A percentile compares a stretch with the other conserved stretches of the same genome.
phyloP scores from a whole-genome alignment of 1,140 invertebrate genomes.

The Leptestheria dahalacensis region DNA sequence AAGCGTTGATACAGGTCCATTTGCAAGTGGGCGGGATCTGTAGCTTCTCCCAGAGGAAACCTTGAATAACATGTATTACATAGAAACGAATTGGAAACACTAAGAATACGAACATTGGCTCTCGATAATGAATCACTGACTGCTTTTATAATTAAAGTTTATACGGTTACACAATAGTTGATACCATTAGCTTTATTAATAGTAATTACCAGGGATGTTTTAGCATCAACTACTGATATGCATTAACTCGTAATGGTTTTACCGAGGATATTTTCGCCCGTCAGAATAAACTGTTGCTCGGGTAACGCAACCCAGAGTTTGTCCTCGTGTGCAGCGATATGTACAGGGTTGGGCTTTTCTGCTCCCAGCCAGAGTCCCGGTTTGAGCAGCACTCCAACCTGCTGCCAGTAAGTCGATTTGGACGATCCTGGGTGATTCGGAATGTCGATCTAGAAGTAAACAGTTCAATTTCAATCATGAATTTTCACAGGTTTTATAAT shows the following conservation, averaged over 20 bases:
- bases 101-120: no score
- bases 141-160: no score
- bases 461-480: no score
- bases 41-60: neutral
- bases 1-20: neutral
- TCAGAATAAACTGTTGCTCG: neutral
- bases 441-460: neutral
- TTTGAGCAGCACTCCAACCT: neutral
- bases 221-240: no score
- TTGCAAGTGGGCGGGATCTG: neutral
- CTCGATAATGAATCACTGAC: no score
- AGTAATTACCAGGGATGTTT: neutral
- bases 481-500: no score
- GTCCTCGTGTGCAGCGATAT: neutral
- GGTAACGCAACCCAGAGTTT: neutral
- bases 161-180: no score
- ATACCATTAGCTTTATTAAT: no score
- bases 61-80: no score
- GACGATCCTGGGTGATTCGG: neutral
- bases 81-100: no score
- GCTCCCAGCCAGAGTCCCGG: neutral
- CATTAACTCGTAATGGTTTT: no score
- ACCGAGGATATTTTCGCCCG: no score
- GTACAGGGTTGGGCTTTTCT: neutral
- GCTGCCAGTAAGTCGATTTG: neutral